Evolutionary conservation across 2,113 vertebrate genomes (phyloP), one percentile per base, ranked within the genome.

Genomic region (Indicator maculatus): DNA sequence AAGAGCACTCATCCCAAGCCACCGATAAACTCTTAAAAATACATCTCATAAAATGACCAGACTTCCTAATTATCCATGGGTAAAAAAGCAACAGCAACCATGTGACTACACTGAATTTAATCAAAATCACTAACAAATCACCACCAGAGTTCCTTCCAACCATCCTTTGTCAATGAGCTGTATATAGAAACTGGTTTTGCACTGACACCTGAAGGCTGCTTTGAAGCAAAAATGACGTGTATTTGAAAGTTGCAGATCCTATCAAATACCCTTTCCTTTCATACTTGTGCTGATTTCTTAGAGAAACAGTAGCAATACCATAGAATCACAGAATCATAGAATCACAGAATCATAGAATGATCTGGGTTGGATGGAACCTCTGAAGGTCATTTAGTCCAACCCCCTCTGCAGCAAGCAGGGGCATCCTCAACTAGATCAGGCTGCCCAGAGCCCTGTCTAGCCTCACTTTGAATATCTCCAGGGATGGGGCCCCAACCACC

Each of bases 1-100:
- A 96, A 95, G 95, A 96, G 88, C 94, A 95, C 96, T 96, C 96
- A 97, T 96, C 94, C 94, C 95, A 95, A 95, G 91, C 93, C 95
- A 94, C 94, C 90, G 95, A 94, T 91, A 96, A 95, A 95, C 95
- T 95, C 95, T 96, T 96, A 95, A 97, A 96, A 96, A 93, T 88
- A 96, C 93, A 95, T 93, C 95, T 95, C 88, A 95, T 94, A 95
- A 95, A 96, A 96, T 93, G 88, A 95, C 73, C 94, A 96, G 91
- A 69, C 88, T 95, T 91, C 69, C 72, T 95, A 95, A 97, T 95
- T 96, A 95, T 65, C 89, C 27, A 55, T 44, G 80, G 91, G 90
- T 95, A 95, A 96, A 95, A 95, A 95, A 88, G 88, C 87, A 95
- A 75, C 83, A 82, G 66, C 66, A 88, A 69, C 69, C 93, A 78